Evolutionary conservation across 2,888 invertebrate genomes (phyloP), one percentile per base, ranked within the genome.

Genomic region (Xestia c-nigrum): DNA sequence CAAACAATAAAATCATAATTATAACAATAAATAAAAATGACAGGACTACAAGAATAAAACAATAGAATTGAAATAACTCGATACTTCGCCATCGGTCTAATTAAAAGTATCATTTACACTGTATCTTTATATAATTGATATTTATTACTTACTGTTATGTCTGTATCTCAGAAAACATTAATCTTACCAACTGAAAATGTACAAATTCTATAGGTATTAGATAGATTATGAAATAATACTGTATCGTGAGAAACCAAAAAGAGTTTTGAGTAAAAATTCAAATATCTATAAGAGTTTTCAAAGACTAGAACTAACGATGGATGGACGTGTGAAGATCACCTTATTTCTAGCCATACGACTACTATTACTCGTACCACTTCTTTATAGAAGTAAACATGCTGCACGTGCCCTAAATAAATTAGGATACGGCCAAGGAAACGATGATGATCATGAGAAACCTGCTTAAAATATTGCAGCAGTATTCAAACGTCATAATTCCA

Each of bases 91-190:
- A 57, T 31, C n/a, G 59, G 31, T 76, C 1, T 65, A 57, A 68
- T 46, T 59, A 69, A 80, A 65, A 46, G 38, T 64, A 40, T 80
- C 64, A 52, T 64, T 68, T 40, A 79, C 46, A 65, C 12, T 47
- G 12, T 63, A 46, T 46, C 40, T 52, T 61, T 52, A 19, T 38
- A n/a, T 52, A 80, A 74, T 64, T 50, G n/a, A 59, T 50, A 78
- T 81, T 81, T 65, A 78, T 81, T 50, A 43, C 38, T 65, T 7
- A 46, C 55, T 74, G 81, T 61, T 19, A 43, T 59, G 72, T 72
- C 72, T 59, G 59, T 24, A 79, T 46, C 7, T 38, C 14, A 46
- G 38, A 6, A 79, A 50, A 76, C 4, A 63, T 16, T 24, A 55
- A 21, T 6, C 40, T 63, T n/a, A 6, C 3, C 64, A 0, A 43